Percentiles rank a stretch among this genome's conserved stretches.
Evolutionary conservation across 2,797 vertebrate genomes (phyloP).

Genomic region (Myoxocephalus aenaeus): DNA sequence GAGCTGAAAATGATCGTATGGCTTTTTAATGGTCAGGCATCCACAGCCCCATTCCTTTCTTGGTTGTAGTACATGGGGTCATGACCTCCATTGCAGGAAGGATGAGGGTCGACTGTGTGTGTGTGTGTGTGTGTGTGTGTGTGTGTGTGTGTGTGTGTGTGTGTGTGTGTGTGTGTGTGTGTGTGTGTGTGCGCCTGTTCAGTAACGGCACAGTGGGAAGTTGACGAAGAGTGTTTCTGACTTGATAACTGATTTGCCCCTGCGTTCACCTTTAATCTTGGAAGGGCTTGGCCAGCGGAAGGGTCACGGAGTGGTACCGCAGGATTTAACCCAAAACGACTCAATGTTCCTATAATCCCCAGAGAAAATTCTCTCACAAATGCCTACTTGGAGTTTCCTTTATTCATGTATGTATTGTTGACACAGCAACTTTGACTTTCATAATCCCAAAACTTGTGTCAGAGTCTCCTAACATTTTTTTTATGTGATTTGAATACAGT

Average conservation of each 20-base stretch:
- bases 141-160: conserved; percentile 35
- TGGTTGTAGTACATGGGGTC: conserved; percentile 71
- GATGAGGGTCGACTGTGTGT: conserved; percentile 61
- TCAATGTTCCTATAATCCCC: conserved; percentile 73
- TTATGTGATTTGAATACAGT: background rate
- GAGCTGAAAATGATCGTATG: conserved; percentile 57
- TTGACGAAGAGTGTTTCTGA: conserved; percentile 82
- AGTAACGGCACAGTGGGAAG: conserved; percentile 75
- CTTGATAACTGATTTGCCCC: conserved; percentile 83
- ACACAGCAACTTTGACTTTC: conserved; percentile 11
- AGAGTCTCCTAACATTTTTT: background rate
- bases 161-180: conserved; percentile 24
- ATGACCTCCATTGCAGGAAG: conserved; percentile 73
- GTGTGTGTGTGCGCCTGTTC: conserved; percentile 44
- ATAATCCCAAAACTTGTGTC: background rate
- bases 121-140: conserved; percentile 27
- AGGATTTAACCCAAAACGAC: conserved; percentile 73
- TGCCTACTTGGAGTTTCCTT: conserved; percentile 57
- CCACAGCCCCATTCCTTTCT: conserved; percentile 71
- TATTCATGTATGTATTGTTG: conserved; percentile 14
- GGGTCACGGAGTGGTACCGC: conserved; percentile 78
- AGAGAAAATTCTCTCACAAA: conserved; percentile 69
- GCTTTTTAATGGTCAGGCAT: conserved; percentile 69
- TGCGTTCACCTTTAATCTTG: conserved; percentile 84
- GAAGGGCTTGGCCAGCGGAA: conserved; percentile 68